phyloP scores from a whole-genome alignment of 37 sponge, comb jelly and placozoan species.

The Tethya wilhelma region DNA sequence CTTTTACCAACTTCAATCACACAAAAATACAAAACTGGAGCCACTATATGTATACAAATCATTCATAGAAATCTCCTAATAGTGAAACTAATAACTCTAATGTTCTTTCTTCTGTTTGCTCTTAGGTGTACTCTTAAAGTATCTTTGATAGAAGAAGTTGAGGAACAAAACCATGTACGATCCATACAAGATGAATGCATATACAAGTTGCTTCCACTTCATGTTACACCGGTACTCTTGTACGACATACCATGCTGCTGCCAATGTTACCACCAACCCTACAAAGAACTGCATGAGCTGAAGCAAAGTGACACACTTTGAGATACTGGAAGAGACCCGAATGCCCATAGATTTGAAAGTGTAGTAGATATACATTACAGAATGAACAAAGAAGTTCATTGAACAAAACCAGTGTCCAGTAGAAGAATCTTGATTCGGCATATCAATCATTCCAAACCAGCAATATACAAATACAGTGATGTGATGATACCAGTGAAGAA shows the following conservation, averaged over 20 bases:
- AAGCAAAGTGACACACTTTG: conserved; percentile 53
- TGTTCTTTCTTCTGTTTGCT: no score
- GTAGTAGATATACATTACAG: conserved; percentile 86
- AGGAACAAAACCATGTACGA: conserved; percentile 76
- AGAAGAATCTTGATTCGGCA: no score
- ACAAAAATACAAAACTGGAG: no score
- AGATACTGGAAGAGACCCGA: conserved; percentile 33
- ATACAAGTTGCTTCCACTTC: neutral
- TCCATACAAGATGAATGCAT: conserved; percentile 60
- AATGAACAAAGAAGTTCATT: conserved; percentile 73
- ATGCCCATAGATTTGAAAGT: conserved; percentile 52
- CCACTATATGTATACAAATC: no score
- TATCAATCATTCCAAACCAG: conserved; percentile 31
- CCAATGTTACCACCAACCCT: conserved; percentile 27
- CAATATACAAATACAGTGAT: conserved; percentile 50
- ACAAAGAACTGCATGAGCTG: conserved; percentile 77
- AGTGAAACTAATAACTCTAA: no score
- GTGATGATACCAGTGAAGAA: conserved; percentile 92
- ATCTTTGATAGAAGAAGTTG: conserved; percentile 74
- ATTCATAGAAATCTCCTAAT: no score
- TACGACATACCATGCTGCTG: neutral
- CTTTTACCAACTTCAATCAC: no score
- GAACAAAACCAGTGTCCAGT: conserved; percentile 53
- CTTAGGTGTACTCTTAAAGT: no score
- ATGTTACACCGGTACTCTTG: conserved; percentile 12